Conservation (phyloP, 1,140 invertebrate genomes). For the Phortica variegata region DNA sequence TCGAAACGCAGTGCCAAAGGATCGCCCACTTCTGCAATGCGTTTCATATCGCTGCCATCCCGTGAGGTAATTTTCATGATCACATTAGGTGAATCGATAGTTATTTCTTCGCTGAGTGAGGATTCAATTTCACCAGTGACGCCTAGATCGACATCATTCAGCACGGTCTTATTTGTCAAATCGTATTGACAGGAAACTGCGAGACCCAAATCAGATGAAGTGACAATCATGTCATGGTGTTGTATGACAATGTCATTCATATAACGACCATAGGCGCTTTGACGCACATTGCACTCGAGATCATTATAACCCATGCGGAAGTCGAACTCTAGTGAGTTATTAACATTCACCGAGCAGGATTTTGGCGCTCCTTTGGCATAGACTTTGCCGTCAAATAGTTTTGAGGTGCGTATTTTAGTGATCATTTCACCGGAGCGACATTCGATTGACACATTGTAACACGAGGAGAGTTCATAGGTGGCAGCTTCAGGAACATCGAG, state of each 20-base stretch:
- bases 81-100: constrained; percentile 90
- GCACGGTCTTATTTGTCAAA: constrained; percentile 88
- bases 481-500: constrained; percentile 83
- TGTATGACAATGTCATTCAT: constrained; percentile 89
- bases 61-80: constrained; percentile 92
- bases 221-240: constrained; percentile 93
- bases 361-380: constrained; percentile 93
- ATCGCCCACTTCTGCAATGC: constrained; percentile 85
- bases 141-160: constrained; percentile 85
- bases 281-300: constrained; percentile 85
- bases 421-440: constrained; percentile 91
- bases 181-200: constrained; percentile 92
- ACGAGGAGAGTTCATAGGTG: constrained; percentile 89
- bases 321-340: constrained; percentile 82
- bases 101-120: constrained; percentile 76
- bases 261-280: constrained; percentile 80
- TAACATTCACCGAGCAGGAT: constrained; percentile 84
- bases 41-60: constrained; percentile 71
- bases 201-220: constrained; percentile 88
- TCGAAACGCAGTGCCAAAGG: constrained; percentile 87
- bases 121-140: constrained; percentile 83
- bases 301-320: constrained; percentile 87
- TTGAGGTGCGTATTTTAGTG: constrained; percentile 85
- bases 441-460: constrained; percentile 92
- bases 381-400: constrained; percentile 90